Evolutionary conservation across 2,113 vertebrate genomes (phyloP), one percentile per base, ranked within the genome.

Genomic region (Amphilophus citrinellus): DNA sequence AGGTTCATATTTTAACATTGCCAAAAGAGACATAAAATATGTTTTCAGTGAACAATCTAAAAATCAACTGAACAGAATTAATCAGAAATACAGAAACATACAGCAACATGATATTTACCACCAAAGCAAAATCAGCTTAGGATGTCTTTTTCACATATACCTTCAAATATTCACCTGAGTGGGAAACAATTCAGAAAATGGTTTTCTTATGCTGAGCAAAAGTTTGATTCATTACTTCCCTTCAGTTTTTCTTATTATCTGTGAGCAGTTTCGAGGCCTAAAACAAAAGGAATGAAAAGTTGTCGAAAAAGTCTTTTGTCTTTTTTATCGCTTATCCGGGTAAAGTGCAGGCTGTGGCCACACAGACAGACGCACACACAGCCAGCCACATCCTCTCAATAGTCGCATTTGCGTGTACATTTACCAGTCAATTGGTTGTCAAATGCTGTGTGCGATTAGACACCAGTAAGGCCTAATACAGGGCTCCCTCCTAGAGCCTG

Each of bases 381-480:
- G 61, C 77, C 86, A 17, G 80, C 84, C 85, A 66, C 89, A 2
- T 82, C 82, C 53, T 59, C 89, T 94, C 84, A 95, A 93, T 88
- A 47, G 90, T 71, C 42, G 39, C 90, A 90, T 94, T 93, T 94
- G 77, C 77, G 80, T 24, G 81, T 91, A 92, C 89, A 92, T 92
- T 94, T 93, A 95, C 84, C 79, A 77, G 93, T 95, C 95, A 96
- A 94, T 96, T 95, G 96, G 84, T 92, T 95, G 95, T 94, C 94
- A 95, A 95, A 96, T 93, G 94, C 88, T 80, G 65, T 82, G 92
- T 42, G 50, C 85, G 87, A 95, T 95, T 92, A 93, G 89, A 83
- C 94, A 87, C 80, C 87, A 90, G 89, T 92, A 18, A 82, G 89
- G 66, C 76, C 88, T 22, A 79, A 93, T 80, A 77, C 77, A 63